phyloP scores from a whole-genome alignment of 2,113 vertebrate species.

The Potamarius usumacintae region DNA sequence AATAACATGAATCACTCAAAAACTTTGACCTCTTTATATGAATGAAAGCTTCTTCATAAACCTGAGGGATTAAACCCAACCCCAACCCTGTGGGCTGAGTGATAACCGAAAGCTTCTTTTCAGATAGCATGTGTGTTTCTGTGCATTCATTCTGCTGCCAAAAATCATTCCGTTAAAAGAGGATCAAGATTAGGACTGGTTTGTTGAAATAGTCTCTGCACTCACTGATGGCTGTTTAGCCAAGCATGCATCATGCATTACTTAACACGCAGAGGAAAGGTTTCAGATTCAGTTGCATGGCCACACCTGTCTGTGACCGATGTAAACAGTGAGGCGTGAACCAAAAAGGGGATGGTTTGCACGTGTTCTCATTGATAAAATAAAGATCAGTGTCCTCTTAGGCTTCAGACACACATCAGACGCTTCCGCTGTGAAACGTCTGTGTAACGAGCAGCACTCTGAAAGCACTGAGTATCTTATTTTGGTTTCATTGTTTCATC shows the following conservation, averaged over 20 bases:
- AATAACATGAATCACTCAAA: background rate
- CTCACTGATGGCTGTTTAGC: background rate
- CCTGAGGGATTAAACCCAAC: background rate
- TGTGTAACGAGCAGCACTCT: background rate
- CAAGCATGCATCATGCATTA: background rate
- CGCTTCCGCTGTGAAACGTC: background rate
- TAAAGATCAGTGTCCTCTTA: background rate
- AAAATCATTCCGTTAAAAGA: background rate
- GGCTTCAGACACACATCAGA: background rate
- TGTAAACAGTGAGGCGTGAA: slow-evolving; percentile 74
- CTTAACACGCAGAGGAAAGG: background rate
- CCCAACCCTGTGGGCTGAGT: too few relatives aligned
- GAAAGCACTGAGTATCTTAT: background rate
- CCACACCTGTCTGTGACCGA: slow-evolving; percentile 50
- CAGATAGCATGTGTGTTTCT: background rate
- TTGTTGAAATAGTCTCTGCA: background rate
- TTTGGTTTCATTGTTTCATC: background rate
- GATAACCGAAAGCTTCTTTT: background rate
- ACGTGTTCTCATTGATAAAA: slow-evolving; percentile 53
- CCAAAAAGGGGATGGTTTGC: slow-evolving; percentile 15
- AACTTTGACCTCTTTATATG: background rate
- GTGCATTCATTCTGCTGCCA: background rate
- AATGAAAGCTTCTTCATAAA: background rate
- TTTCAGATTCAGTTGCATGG: background rate
- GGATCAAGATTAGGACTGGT: background rate